Evolutionary conservation across 2,797 vertebrate species (phyloP).

Genomic region (Hybognathus amarus): DNA sequence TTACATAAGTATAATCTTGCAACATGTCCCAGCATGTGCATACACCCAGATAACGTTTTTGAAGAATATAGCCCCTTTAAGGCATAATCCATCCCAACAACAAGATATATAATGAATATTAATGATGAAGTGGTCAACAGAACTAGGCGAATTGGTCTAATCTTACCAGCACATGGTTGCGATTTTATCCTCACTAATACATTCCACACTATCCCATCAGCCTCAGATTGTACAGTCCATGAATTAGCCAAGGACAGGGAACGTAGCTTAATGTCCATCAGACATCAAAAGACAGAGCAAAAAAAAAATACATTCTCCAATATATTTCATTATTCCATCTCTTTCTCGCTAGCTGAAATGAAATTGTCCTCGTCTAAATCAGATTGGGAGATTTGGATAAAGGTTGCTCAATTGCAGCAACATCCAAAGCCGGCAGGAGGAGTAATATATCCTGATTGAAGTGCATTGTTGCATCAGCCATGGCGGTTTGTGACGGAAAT

Average conservation of each 20-base stretch:
- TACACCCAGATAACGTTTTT: not conserved
- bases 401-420: slow-evolving; percentile 24
- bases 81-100: not conserved
- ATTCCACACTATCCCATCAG: not conserved
- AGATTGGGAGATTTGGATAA: slow-evolving; percentile 44
- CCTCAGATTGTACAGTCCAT: slow-evolving; percentile 31
- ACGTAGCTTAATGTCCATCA: slow-evolving; percentile 43
- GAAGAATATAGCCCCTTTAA: not conserved
- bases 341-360: slow-evolving; percentile 37
- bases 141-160: not conserved
- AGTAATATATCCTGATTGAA: slow-evolving; percentile 51
- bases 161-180: not conserved
- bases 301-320: slow-evolving; percentile 3
- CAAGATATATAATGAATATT: not conserved
- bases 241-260: slow-evolving; percentile 34
- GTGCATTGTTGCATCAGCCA: slow-evolving; percentile 44
- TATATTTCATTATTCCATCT: slow-evolving; percentile 24
- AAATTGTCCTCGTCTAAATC: slow-evolving; percentile 37
- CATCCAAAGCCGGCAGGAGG: slow-evolving; percentile 5
- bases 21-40: not conserved
- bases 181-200: not conserved
- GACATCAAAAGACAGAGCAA: slow-evolving; percentile 17
- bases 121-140: not conserved
- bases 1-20: not conserved
- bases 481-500: slow-evolving; percentile 36